These are phyloP conservation scores for Anniella stebbinsi DNA, from an alignment of 2,797 vertebrate genomes.

Conservation along the genomic window DNA sequence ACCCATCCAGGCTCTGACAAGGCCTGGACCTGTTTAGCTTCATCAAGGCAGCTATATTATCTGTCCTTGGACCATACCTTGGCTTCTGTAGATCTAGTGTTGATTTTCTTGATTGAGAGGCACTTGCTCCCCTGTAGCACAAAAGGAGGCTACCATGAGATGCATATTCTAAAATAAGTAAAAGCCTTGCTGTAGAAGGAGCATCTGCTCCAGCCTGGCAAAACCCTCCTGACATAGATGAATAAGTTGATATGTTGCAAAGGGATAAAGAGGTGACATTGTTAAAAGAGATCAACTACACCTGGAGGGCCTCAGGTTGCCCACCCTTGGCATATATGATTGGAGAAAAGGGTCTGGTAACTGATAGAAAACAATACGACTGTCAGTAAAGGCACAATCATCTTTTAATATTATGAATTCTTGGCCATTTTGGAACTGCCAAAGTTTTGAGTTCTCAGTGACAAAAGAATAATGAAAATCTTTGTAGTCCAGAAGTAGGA, in stretches of 20 bases:
- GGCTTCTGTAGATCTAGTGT: background rate
- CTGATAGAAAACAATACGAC: no score
- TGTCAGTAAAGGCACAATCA: no score
- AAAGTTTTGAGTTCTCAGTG: no score
- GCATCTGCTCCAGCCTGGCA: background rate
- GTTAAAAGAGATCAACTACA: no score
- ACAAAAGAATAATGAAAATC: no score
- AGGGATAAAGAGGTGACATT: background rate
- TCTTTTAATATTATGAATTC: no score
- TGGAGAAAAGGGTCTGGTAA: no score
- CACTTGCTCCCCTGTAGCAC: background rate
- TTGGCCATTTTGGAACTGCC: no score
- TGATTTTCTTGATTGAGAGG: conserved; percentile 9
- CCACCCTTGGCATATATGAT: no score
- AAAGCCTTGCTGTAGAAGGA: no score
- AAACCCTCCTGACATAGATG: background rate
- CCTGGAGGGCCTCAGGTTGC: background rate
- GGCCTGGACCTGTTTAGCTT: background rate
- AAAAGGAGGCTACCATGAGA: no score
- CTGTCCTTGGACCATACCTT: background rate
- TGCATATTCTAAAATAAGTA: background rate
- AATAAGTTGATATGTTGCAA: background rate
- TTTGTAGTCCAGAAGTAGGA: no score
- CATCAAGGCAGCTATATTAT: background rate
- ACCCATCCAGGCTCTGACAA: background rate